Evolutionary conservation across 2,888 invertebrate genomes (phyloP), one percentile per base, ranked within the genome.

Genomic region (Hirtodrosophila confusa): DNA sequence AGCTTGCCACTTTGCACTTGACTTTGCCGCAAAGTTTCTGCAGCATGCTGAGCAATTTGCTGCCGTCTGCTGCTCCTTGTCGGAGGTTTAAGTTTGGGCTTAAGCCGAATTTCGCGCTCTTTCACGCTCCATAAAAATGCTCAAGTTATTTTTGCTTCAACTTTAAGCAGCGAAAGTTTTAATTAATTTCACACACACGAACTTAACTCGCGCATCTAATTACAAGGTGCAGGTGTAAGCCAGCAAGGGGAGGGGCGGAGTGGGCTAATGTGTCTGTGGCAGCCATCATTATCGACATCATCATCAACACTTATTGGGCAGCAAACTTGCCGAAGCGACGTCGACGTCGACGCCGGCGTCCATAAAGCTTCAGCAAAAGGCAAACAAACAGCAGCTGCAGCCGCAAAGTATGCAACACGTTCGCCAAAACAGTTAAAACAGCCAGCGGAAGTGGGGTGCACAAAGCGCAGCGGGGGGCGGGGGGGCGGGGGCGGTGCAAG

Each of bases 401-500:
- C 88, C 88, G 53, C 83, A 83, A 83, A 87, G 75, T 86, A 85
- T 87, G 79, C 88, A 79, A 85, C 78, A 79, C 70, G 45, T 82
- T 73, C 53, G 50, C 61, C 56, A 53, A 62, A 61, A 36, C 48
- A 43, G 45, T 60, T 51, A 44, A 54, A 43, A 35, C 12, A 9
- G 9, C 27, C n/a, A n/a, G 11, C 12, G 9, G 35, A 11, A 41
- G 23, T 11, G 33, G 17, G 17, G 17, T 1, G 17, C 17, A 17
- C 17, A 40, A 3, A 31, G 9, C 17, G 17, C 17, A 9, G 2
- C 4, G 33, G 11, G 24, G 24, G 24, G 36, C 12, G 29, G 4
- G n/a, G n/a, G n/a, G n/a, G n/a, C n/a, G 11, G 24, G 24, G 24
- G 36, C 12, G 29, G 4, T 8, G 31, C 12, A 64, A 36, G 29